These are phyloP conservation scores for Anthopleura xanthogrammica DNA, from an alignment of 92 coral and sea anemone genomes.

Conservation along the genomic window DNA sequence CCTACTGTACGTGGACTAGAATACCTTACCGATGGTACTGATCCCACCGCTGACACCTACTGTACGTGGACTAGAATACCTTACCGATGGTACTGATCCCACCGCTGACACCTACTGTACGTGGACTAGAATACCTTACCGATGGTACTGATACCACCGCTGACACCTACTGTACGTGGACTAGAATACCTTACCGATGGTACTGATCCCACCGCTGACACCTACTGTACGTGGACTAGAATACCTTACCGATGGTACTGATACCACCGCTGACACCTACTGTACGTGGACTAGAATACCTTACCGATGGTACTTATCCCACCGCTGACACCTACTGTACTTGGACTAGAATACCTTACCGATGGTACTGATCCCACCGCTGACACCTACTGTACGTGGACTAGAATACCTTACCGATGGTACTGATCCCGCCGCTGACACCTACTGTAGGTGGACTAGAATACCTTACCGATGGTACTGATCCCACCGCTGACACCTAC, in stretches of 20 bases:
- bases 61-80: too few relatives aligned
- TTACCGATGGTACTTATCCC: not conserved
- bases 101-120: not conserved
- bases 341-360: not conserved
- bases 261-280: not conserved
- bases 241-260: not conserved
- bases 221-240: not conserved
- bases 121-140: not conserved
- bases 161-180: too few relatives aligned
- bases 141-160: not conserved
- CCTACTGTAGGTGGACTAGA: not conserved
- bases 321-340: not conserved
- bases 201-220: not conserved
- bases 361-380: not conserved
- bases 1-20: too few relatives aligned
- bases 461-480: not conserved
- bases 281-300: not conserved
- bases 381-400: not conserved
- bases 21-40: not conserved
- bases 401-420: not conserved
- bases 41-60: not conserved
- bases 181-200: too few relatives aligned
- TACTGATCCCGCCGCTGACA: slow-evolving; percentile 1
- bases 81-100: not conserved
- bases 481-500: not conserved